Evolutionary conservation across 2,888 invertebrate species (phyloP).

Genomic region (Crematogaster levior): DNA sequence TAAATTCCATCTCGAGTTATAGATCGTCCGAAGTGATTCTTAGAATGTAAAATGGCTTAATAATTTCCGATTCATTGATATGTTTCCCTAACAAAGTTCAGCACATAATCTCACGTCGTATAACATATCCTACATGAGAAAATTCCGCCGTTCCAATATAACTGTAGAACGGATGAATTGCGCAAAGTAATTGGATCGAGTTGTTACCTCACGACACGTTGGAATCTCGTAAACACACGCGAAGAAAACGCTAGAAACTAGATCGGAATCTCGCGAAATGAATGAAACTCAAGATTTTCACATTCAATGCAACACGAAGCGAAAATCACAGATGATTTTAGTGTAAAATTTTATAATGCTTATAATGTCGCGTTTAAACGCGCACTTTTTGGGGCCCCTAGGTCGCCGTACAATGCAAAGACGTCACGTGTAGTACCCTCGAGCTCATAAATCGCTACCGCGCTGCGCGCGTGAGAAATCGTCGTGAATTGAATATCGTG

Average conservation of each 20-base stretch:
- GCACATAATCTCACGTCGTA: background rate
- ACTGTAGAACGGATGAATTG: background rate
- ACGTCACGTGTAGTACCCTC: background rate
- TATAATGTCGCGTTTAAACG: background rate
- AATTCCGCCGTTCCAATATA: conserved; percentile 13
- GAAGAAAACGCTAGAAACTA: background rate
- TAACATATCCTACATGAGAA: background rate
- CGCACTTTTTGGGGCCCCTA: background rate
- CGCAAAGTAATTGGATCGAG: conserved; percentile 39
- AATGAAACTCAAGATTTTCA: conserved; percentile 10
- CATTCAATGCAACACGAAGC: background rate
- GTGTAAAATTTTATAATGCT: background rate
- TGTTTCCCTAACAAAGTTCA: background rate
- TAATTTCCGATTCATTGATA: background rate
- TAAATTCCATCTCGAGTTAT: background rate
- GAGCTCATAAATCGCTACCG: background rate
- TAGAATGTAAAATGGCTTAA: background rate
- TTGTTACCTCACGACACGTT: conserved; percentile 19
- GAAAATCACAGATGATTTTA: background rate
- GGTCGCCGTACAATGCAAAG: background rate
- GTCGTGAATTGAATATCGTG: conserved; percentile 6
- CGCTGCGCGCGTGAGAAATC: background rate
- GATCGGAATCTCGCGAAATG: conserved; percentile 4
- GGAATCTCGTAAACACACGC: conserved; percentile 1
- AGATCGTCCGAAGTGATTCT: background rate